These are phyloP conservation scores for Ypsolopha sequella DNA, from an alignment of 2,888 invertebrate genomes.

Conservation along the genomic window DNA sequence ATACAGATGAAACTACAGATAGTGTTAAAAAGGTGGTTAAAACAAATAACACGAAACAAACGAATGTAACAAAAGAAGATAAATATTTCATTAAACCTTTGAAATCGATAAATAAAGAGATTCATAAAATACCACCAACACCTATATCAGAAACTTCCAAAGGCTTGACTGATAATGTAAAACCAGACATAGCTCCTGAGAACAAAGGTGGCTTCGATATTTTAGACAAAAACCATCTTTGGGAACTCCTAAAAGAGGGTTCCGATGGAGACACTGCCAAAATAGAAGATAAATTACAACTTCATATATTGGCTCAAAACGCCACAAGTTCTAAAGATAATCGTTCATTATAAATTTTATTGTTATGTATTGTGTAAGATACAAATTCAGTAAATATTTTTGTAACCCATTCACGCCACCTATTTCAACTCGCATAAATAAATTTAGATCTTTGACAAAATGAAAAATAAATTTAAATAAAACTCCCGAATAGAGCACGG, in stretches of 20 bases:
- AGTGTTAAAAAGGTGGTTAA: constrained; percentile 17
- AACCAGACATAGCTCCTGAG: constrained; percentile 54
- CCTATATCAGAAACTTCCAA: constrained; percentile 65
- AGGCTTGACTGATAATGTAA: constrained; percentile 31
- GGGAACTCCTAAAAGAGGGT: constrained; percentile 73
- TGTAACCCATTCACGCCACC: constrained; percentile 36
- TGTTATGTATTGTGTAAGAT: constrained; percentile 61
- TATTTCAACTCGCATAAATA: neutral
- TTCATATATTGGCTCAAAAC: constrained; percentile 37
- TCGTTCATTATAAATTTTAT: constrained; percentile 58
- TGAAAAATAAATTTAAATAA: neutral
- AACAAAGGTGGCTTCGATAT: constrained; percentile 68
- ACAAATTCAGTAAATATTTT: constrained; percentile 64
- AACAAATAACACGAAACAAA: constrained; percentile 39
- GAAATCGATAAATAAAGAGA: constrained; percentile 65
- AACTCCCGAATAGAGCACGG: constrained; percentile 31
- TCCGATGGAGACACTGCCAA: constrained; percentile 38
- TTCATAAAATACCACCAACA: constrained; percentile 55
- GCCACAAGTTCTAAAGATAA: constrained; percentile 35
- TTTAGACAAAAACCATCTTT: constrained; percentile 70
- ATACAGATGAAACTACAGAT: constrained; percentile 22
- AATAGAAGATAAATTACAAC: constrained; percentile 47
- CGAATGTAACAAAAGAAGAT: constrained; percentile 19
- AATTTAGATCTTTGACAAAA: neutral
- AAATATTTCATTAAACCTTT: constrained; percentile 37